These are phyloP conservation scores for Platypus cylindrus DNA, from an alignment of 2,888 invertebrate species.

Conservation along the genomic window DNA sequence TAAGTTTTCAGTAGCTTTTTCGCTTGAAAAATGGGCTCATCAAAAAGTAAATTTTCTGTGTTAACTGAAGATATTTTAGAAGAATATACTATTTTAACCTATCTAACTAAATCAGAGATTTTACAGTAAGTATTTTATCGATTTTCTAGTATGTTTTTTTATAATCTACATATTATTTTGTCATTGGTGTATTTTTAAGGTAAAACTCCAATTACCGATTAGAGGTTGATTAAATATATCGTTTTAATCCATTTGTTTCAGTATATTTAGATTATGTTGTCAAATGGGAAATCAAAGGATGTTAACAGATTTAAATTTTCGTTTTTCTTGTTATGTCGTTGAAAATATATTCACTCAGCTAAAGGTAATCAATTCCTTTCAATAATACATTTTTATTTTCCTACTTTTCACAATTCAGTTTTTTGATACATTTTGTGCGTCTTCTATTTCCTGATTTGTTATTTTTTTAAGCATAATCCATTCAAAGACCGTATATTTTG, in stretches of 20 bases:
- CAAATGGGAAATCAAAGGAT: constrained; percentile 35
- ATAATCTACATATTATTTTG: neutral
- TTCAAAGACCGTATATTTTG: constrained; percentile 57
- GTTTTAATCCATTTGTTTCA: constrained; percentile 28
- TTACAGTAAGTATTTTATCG: constrained; percentile 39
- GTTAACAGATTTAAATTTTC: constrained; percentile 37
- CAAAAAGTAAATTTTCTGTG: constrained; percentile 34
- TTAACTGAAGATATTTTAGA: constrained; percentile 45
- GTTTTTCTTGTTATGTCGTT: constrained; percentile 41
- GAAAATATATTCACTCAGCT: constrained; percentile 52
- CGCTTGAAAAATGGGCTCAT: constrained; percentile 37
- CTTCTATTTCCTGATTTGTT: neutral
- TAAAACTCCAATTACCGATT: no score
- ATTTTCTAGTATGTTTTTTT: constrained; percentile 1
- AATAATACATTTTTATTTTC: neutral
- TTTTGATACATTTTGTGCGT: neutral
- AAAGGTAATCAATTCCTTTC: constrained; percentile 36
- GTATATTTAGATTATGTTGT: constrained; percentile 46
- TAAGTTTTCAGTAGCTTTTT: no score
- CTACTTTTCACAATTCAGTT: neutral
- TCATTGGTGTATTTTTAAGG: no score
- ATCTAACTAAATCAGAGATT: constrained; percentile 49
- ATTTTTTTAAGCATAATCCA: constrained; percentile 53
- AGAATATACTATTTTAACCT: constrained; percentile 48
- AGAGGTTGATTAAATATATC: no score